A percentile compares a stretch with the other conserved stretches of the same genome.
phyloP scores from a whole-genome alignment of 2,113 vertebrate species.

The Apteryx owenii region DNA sequence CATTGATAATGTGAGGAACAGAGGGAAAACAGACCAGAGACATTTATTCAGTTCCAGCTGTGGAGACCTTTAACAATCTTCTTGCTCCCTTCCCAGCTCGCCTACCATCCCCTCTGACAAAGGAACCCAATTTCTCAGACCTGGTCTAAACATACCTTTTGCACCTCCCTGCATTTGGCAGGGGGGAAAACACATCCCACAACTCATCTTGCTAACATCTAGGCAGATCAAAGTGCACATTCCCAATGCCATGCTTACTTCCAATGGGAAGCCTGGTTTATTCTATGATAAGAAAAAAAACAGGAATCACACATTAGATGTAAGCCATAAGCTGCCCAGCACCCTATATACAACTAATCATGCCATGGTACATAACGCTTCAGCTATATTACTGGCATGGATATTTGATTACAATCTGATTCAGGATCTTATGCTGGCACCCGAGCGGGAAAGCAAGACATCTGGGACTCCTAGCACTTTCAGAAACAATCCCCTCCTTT shows the following conservation, averaged over 20 bases:
- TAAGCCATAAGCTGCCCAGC: not conserved
- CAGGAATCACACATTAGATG: not conserved
- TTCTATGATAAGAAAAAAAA: not conserved
- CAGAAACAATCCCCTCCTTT: not conserved
- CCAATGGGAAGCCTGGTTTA: not conserved
- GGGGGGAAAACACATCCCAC: not conserved
- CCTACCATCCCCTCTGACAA: not conserved
- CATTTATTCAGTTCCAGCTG: constrained; percentile 43
- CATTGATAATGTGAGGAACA: constrained; percentile 38
- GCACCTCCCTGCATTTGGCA: not conserved
- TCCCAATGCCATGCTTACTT: not conserved
- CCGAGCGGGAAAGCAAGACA: not conserved
- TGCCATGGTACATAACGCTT: not conserved
- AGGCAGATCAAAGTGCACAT: not conserved
- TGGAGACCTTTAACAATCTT: not conserved
- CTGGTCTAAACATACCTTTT: not conserved
- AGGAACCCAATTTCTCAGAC: not conserved
- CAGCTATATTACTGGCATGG: fast-evolving
- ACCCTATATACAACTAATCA: not conserved
- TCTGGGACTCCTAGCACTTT: not conserved
- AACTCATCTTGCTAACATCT: not conserved
- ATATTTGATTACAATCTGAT: not conserved
- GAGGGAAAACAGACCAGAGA: constrained; percentile 32
- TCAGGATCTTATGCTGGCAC: not conserved
- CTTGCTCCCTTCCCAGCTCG: not conserved